phyloP scores from a whole-genome alignment of 64 coral and sea anemone species.

The Montipora capricornis region DNA sequence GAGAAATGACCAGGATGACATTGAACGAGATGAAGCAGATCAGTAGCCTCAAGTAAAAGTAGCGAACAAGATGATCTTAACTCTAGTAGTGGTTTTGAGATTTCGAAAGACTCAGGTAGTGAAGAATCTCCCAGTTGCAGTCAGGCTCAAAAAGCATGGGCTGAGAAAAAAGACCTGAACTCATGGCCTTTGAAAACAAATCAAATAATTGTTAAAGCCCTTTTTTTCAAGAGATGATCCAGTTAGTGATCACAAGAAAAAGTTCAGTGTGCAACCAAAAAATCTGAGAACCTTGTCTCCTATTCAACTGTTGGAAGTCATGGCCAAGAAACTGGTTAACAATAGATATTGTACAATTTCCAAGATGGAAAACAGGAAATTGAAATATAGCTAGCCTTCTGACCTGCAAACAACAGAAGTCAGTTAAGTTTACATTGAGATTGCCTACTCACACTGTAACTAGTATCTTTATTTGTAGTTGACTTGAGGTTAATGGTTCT shows the following conservation, averaged over 20 bases:
- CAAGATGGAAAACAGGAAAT: background rate
- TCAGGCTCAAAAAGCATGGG: background rate
- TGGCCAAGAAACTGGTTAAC: slow-evolving; percentile 3
- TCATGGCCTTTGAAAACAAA: slow-evolving; percentile 1
- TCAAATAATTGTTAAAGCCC: background rate
- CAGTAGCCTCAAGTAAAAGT: slow-evolving; percentile 8
- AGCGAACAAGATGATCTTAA: background rate
- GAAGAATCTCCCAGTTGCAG: background rate
- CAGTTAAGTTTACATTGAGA: slow-evolving; percentile 1
- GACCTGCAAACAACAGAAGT: background rate
- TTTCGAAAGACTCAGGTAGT: background rate
- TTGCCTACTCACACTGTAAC: background rate
- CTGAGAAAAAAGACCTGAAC: background rate
- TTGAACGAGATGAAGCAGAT: background rate
- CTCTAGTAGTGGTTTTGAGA: background rate
- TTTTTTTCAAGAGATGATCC: slow-evolving; percentile 3
- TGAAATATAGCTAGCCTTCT: background rate
- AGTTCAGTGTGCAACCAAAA: slow-evolving; percentile 14
- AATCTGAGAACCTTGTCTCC: background rate
- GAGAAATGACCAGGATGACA: background rate
- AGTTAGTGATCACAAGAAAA: background rate
- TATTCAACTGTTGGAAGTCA: background rate
- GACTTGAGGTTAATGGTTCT: background rate
- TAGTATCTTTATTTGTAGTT: slow-evolving; percentile 16
- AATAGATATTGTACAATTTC: slow-evolving; percentile 2